phyloP scores from a whole-genome alignment of 2,888 invertebrate genomes.

The Drosophila monieri region DNA sequence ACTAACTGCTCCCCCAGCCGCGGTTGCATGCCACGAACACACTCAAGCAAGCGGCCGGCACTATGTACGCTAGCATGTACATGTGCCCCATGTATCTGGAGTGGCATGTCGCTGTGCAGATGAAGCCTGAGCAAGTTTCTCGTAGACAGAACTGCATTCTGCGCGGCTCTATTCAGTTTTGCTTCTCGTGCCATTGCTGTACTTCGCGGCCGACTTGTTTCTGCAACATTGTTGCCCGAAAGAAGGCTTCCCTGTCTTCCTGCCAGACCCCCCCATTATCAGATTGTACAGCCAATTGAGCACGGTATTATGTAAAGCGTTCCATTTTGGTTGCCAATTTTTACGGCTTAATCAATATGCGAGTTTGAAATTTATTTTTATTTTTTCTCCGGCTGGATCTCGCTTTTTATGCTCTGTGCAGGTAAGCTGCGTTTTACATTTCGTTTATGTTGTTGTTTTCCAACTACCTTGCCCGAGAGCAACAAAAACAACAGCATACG shows the following conservation, averaged over 20 bases:
- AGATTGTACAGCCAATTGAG: constrained; percentile 52
- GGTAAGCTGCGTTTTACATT: constrained; percentile 75
- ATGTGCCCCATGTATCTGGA: constrained; percentile 28
- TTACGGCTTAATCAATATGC: constrained; percentile 77
- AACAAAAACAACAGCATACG: constrained; percentile 19
- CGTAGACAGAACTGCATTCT: constrained; percentile 56
- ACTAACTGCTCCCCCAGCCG: constrained; percentile 53
- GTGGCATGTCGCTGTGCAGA: constrained; percentile 51
- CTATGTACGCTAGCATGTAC: constrained; percentile 12
- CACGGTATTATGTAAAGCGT: constrained; percentile 39
- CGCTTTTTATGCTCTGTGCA: constrained; percentile 65
- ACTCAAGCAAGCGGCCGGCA: constrained; percentile 38
- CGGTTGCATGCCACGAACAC: constrained; percentile 28
- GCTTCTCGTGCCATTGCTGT: constrained; percentile 62
- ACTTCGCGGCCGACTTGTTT: constrained; percentile 52
- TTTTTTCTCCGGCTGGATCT: constrained; percentile 20
- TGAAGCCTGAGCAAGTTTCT: constrained; percentile 19
- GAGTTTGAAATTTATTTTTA: constrained; percentile 63
- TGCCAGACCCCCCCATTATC: background rate
- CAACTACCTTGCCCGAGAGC: constrained; percentile 52
- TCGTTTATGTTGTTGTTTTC: constrained; percentile 39
- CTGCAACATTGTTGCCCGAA: constrained; percentile 59
- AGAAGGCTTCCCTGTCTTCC: background rate
- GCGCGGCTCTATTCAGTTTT: constrained; percentile 56
- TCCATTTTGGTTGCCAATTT: constrained; percentile 39